These are phyloP conservation scores for Paracentrotus lividus DNA, from an alignment of 53 echinoderm and acorn worm genomes.

Conservation along the genomic window DNA sequence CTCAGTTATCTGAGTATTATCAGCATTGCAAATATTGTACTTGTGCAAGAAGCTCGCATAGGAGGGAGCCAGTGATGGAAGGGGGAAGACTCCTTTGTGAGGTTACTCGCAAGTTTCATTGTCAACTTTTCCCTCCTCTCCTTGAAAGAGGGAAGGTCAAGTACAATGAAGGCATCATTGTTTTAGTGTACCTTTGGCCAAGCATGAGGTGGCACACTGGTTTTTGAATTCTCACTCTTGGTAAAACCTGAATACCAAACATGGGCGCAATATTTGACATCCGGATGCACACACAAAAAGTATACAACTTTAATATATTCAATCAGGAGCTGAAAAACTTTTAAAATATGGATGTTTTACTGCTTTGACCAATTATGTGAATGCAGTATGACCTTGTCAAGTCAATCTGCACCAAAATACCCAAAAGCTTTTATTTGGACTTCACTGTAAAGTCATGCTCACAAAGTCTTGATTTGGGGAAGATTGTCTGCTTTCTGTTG, in stretches of 20 bases:
- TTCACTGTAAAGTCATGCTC: too few species aligned
- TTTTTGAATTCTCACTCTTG: background rate
- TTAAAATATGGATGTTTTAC: background rate
- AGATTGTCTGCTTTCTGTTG: too few species aligned
- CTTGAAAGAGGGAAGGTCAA: background rate
- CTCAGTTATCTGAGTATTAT: background rate
- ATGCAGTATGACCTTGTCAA: too few species aligned
- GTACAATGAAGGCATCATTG: background rate
- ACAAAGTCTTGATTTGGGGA: too few species aligned
- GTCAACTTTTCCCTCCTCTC: background rate
- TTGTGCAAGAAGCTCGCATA: background rate
- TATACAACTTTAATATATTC: background rate
- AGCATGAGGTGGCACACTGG: too few species aligned
- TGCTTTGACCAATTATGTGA: background rate
- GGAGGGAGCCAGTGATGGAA: conserved; percentile 8
- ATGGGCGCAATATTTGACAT: background rate
- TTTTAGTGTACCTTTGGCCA: too few species aligned
- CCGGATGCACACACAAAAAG: background rate
- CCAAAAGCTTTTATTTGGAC: too few species aligned
- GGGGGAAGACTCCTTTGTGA: background rate
- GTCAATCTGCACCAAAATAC: too few species aligned
- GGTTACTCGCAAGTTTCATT: background rate
- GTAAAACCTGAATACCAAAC: background rate
- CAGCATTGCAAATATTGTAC: background rate
- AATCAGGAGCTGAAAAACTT: background rate